Base-by-base conservation (phyloP, 53 echinoderm and acorn worm genomes). In the Echinometra lucunter region DNA sequence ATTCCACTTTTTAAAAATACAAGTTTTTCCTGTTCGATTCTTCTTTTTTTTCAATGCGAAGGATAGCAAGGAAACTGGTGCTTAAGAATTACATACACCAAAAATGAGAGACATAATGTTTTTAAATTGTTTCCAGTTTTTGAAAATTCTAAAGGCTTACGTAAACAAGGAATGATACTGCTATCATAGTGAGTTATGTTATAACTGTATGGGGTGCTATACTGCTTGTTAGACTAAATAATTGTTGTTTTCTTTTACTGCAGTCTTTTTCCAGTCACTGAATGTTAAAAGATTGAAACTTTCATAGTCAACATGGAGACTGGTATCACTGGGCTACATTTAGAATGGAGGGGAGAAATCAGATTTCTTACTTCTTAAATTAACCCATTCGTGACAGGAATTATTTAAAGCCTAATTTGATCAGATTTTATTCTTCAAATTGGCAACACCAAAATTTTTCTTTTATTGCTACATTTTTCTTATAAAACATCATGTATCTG, bases 181-280 rank as follows among this genome's bases (percentile, higher is more conserved):
- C 12, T 88, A 19, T 56, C 15, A 82, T 56, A 37, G 25, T 11
- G 21, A 1, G 37, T 3, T 57, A 21, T 60, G 49, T 37, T 58
- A 57, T 58, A 57, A 89, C 58, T 60, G n/a, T 57, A 88, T 57
- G 17, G 37, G 89, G 60, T 89, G 89, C 60, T 60, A 58, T 35
- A 19, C 37, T 58, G 60, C 25, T 89, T 58, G 89, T 89, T 57
- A 2, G 25, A 37, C 37, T 58, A 23, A 57, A 58, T 4, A 55
- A 30, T 6, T 0, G 23, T 57, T 37, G 60, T 89, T 89, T 89
- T 58, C 23, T 89, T 89, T 37, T 60, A 58, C 60, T 89, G 89
- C 63, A 60, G 89, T 60, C 60, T 89, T 2, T 55, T 89, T 89
- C 60, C 58, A 89, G 60, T 89, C 58, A 58, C 23, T 57, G 37